Percentiles rank a stretch among this genome's conserved stretches.
Evolutionary conservation across 2,888 invertebrate genomes (phyloP).

Genomic region (Saturnia japonica): DNA sequence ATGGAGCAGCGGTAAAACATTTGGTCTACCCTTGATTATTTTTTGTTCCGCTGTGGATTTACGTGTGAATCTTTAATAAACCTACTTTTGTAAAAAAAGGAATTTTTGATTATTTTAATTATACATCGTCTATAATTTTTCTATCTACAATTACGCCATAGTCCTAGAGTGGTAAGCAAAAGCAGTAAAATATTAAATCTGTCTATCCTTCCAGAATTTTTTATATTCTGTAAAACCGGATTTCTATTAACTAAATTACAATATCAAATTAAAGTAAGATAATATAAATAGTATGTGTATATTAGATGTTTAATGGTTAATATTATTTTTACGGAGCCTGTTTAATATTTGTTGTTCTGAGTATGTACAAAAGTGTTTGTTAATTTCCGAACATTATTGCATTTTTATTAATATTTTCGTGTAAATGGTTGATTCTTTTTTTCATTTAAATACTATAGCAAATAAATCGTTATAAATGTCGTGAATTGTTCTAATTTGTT

Average conservation of each 20-base stretch:
- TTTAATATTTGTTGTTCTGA: background rate
- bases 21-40: too few relatives aligned
- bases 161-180: background rate
- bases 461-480: background rate
- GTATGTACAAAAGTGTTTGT: background rate
- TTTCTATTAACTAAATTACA: background rate
- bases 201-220: background rate
- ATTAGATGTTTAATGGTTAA: background rate
- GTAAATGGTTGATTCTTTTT: background rate
- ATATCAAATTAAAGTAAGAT: background rate
- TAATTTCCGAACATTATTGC: background rate
- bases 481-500: background rate
- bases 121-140: too few relatives aligned
- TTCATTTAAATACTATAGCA: background rate
- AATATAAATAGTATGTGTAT: background rate
- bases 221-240: background rate
- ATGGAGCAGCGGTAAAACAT: too few relatives aligned
- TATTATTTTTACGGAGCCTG: background rate
- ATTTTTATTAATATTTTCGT: background rate
- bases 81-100: too few relatives aligned
- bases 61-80: too few relatives aligned
- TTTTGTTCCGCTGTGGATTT: too few relatives aligned
- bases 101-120: too few relatives aligned
- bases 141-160: background rate
- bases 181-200: background rate